Base-by-base conservation (phyloP, 2,113 vertebrate genomes). In the Petrocephalus microphthalmus region DNA sequence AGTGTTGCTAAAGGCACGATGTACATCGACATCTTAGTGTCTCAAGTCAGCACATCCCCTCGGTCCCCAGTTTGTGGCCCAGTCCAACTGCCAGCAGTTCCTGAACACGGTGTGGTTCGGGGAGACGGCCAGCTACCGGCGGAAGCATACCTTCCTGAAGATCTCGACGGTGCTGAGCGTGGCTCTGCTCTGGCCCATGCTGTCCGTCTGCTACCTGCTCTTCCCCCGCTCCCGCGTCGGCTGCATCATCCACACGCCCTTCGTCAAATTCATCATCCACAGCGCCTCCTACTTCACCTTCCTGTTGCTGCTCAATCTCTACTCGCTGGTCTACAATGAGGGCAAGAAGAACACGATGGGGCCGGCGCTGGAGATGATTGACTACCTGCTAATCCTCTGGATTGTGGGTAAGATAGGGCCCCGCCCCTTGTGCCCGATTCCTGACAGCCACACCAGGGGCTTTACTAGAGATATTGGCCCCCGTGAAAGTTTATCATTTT, bases 61-160 rank as follows among this genome's bases (percentile, higher is more conserved):
- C 67, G 52, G 67, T 88, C 88, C 85, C 11, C 94, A 99, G 98
- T 99, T 99, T 91, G 98, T 99, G 91, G 96, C 98, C 83, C 98
- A 99, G 92, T 99, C 98, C 88, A 99, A 99, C 94, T 99, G 98
- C 93, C 98, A 99, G 92, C 98, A 99, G 95, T 99, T 99, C 91
- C 96, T 99, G 84, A 99, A 99, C 94, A 99, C 98, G 0, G 98
- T 99, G 85, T 99, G 98, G 98, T 99, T 99, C 13, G 98, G 98
- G 81, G 98, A 99, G 93, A 98, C 98, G 94, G 98, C 98, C n/a
- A 98, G 97, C 91, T 99, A 99, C 88, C 96, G 98, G 8, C 96
- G 98, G 87, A 99, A 99, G 90, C 98, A 99, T 93, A 98, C 98
- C 0, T 98, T 97, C 92, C 96, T 98, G 90, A 99, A 99, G 96